Evolutionary conservation across 2,113 vertebrate genomes (phyloP).

Genomic region (Catharus minimus): DNA sequence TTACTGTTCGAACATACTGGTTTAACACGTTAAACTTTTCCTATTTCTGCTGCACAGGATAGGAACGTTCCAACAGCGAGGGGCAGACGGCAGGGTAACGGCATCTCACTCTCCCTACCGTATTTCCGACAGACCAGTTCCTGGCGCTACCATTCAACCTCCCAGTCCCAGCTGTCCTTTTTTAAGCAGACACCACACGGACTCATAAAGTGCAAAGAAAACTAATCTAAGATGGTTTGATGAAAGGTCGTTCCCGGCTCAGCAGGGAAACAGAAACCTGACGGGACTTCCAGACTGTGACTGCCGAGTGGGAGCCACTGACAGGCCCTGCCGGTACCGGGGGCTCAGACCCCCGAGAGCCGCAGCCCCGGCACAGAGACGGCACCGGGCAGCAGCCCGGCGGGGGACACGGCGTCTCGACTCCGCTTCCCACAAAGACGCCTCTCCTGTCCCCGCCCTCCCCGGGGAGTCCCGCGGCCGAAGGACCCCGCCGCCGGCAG

Average conservation of each 20-base stretch:
- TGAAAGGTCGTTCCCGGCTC: neutral
- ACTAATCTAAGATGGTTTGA: rapidly evolving
- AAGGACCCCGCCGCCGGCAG: neutral
- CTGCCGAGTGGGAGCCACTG: neutral
- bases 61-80: neutral
- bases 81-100: neutral
- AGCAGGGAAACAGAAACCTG: neutral
- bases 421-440: neutral
- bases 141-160: neutral
- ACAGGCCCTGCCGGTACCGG: too few species aligned
- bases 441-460: neutral
- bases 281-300: neutral
- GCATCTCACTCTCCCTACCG: rapidly evolving
- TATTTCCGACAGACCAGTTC: neutral
- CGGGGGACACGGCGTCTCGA: too few species aligned
- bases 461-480: neutral
- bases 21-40: neutral
- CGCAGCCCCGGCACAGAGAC: neutral
- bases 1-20: rapidly evolving
- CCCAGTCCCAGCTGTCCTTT: neutral
- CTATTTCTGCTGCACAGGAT: rapidly evolving
- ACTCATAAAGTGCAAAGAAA: neutral
- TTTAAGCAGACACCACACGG: neutral
- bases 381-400: neutral
- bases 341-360: rapidly evolving